These are phyloP conservation scores for Vombatus ursinus DNA, from an alignment of 2,113 vertebrate species.

Conservation along the genomic window DNA sequence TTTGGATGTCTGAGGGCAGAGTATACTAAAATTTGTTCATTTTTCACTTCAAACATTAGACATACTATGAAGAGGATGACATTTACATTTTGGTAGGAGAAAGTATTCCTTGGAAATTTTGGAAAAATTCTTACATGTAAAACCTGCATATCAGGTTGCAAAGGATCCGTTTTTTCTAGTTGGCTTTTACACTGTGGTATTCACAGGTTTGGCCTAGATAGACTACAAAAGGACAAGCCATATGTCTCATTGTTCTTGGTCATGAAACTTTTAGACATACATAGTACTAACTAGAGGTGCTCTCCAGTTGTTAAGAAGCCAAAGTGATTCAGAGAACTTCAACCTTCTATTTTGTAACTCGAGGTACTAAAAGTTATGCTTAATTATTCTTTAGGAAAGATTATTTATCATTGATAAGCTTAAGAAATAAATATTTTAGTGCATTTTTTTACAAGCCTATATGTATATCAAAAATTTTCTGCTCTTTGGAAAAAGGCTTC, in stretches of 20 bases:
- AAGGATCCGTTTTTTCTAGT: background rate
- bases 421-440: background rate
- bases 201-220: background rate
- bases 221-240: background rate
- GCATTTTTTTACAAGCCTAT: background rate
- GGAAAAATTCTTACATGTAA: background rate
- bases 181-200: background rate
- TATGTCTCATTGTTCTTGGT: background rate
- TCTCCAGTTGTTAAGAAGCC: background rate
- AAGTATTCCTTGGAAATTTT: background rate
- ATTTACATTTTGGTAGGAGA: background rate
- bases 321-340: background rate
- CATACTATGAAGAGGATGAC: background rate
- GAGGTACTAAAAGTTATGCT: background rate
- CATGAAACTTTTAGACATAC: background rate
- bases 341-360: background rate
- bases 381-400: no score
- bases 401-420: no score
- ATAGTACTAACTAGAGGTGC: background rate
- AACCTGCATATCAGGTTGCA: background rate
- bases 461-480: background rate
- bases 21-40: background rate
- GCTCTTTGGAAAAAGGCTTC: background rate
- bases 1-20: background rate
- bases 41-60: background rate